Evolutionary conservation across 2,888 invertebrate genomes (phyloP).

Genomic region (Poecilobothrus nobilitatus): DNA sequence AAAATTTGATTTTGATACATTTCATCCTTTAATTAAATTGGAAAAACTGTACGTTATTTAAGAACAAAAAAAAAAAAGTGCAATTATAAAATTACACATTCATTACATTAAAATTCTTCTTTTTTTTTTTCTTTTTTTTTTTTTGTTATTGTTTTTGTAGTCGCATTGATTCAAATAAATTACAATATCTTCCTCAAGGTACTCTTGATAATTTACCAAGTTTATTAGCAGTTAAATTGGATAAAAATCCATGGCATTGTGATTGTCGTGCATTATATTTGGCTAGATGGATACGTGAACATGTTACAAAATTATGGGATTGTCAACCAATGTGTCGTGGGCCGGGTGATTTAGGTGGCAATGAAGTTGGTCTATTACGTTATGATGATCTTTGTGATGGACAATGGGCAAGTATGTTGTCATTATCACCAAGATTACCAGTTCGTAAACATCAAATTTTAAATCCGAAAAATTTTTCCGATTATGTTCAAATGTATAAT

Average conservation of each 20-base stretch:
- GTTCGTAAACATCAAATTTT: slow-evolving; percentile 40
- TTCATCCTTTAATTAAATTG: slow-evolving; percentile 41
- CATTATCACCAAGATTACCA: slow-evolving; percentile 40
- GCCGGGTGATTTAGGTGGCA: slow-evolving; percentile 48
- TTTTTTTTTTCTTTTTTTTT: too few relatives aligned
- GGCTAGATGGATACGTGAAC: slow-evolving; percentile 50
- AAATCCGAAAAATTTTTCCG: slow-evolving; percentile 41
- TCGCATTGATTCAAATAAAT: slow-evolving; percentile 53
- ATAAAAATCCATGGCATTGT: slow-evolving; percentile 57
- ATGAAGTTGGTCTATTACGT: slow-evolving; percentile 45
- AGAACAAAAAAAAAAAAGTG: too few relatives aligned
- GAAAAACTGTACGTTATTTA: slow-evolving; percentile 46
- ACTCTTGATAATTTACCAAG: slow-evolving; percentile 50
- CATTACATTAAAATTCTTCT: not conserved
- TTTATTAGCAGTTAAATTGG: slow-evolving; percentile 52
- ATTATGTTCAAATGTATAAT: slow-evolving; percentile 39
- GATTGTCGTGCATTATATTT: slow-evolving; percentile 57
- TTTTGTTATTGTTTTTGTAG: slow-evolving; percentile 41
- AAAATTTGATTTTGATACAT: slow-evolving; percentile 43
- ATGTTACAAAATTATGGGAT: slow-evolving; percentile 46
- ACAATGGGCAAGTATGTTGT: slow-evolving; percentile 62
- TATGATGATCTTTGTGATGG: slow-evolving; percentile 62
- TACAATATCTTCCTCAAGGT: slow-evolving; percentile 54
- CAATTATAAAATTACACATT: too few relatives aligned
- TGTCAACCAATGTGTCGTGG: slow-evolving; percentile 48